These are phyloP conservation scores for Ceryle rudis DNA, from an alignment of 2,797 vertebrate species.

Conservation along the genomic window DNA sequence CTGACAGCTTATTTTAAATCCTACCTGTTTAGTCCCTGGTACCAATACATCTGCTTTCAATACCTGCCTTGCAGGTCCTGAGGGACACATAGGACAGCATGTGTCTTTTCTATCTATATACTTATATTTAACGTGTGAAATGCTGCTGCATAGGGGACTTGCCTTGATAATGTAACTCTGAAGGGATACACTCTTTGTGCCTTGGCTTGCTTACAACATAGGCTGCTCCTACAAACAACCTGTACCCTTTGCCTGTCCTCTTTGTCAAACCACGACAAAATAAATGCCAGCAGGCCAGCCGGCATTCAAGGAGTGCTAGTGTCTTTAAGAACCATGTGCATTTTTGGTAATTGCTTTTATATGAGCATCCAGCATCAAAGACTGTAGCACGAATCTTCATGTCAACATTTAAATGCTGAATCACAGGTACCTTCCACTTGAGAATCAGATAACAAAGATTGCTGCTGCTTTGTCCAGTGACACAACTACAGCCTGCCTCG, in stretches of 20 bases:
- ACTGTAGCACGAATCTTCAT: background rate
- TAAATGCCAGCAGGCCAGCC: background rate
- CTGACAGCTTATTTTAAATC: constrained; percentile 26
- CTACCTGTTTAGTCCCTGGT: background rate
- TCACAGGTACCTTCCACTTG: background rate
- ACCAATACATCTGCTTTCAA: constrained; percentile 5
- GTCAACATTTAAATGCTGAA: background rate
- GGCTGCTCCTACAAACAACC: background rate
- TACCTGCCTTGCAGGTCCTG: constrained; percentile 22
- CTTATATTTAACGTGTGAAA: background rate
- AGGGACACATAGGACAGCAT: background rate
- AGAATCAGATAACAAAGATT: background rate
- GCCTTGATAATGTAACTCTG: background rate
- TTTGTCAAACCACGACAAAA: background rate
- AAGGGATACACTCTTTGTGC: background rate
- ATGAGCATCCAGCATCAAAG: background rate
- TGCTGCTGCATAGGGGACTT: background rate
- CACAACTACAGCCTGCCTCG: background rate
- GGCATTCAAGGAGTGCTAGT: background rate
- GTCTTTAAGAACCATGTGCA: background rate
- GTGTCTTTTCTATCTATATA: background rate
- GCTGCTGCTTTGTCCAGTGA: background rate
- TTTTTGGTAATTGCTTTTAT: background rate
- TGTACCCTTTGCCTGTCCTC: background rate
- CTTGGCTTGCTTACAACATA: background rate